Evolutionary conservation across 2,888 invertebrate species (phyloP), one percentile per base, ranked within the genome.

Genomic region (Machimus rusticus): DNA sequence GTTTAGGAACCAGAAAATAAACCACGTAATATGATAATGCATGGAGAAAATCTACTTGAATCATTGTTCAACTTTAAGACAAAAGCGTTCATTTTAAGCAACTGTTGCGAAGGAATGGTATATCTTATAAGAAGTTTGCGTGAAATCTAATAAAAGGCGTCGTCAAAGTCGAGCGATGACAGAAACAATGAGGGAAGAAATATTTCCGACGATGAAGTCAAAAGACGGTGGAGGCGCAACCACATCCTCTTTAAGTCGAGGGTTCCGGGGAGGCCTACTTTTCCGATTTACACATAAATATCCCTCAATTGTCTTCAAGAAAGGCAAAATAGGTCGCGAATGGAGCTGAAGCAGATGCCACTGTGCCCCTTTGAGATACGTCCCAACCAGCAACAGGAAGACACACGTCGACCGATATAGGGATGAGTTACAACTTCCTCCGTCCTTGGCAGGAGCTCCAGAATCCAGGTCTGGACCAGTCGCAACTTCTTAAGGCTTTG

Each of bases 251-350:
- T 81, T 81, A 81, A 55, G 81, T 23, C 51, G 19, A 28, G 8
- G 55, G 28, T 81, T 51, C 55, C 55, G 51, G 31, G 19, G 19
- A 46, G 9, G 51, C 81, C 37, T 28, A 34, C 28, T 9, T 66
- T 66, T 51, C 55, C 31, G 34, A 55, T 81, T 81, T 81, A 34
- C 81, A 46, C 81, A 51, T 81, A 81, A 81, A 81, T 81, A 28
- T 81, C 51, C 51, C 34, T 34, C 51, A 55, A 81, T 81, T 81
- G 81, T 81, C 81, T 55, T 81, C 31, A 55, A 14, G 81, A 81
- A 34, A 78, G 51, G 28, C 28, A 55, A 55, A 55, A 81, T 51
- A 81, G 81, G 81, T 55, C 81, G 81, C 81, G 81, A 81, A 81
- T 31, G 51, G 46, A 23, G 19, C 39, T 46, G 16, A 81, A 81